Percentiles rank a stretch among this genome's conserved stretches.
phyloP scores from a whole-genome alignment of 1,140 invertebrate genomes.

The Protaetia brevitarsis region DNA sequence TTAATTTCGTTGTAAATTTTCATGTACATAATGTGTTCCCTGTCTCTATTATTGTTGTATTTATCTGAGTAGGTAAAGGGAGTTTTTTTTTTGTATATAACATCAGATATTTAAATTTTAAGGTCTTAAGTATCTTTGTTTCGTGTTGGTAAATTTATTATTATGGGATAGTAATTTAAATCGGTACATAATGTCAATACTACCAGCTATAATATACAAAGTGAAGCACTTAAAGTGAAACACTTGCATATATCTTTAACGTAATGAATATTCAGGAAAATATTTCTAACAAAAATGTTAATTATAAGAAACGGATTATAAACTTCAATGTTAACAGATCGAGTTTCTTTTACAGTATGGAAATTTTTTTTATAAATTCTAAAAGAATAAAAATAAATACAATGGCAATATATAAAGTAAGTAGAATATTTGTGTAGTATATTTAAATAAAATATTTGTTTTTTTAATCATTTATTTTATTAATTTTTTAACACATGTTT shows the following conservation, averaged over 20 bases:
- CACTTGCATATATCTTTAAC: neutral
- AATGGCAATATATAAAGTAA: too few relatives aligned
- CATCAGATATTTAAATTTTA: neutral
- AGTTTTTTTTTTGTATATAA: slow-evolving; percentile 8
- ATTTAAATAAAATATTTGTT: too few relatives aligned
- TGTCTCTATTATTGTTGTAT: neutral
- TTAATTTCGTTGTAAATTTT: neutral
- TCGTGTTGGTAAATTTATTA: neutral
- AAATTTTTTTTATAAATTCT: too few relatives aligned
- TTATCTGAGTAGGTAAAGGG: neutral
- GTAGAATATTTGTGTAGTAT: too few relatives aligned
- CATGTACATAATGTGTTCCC: neutral
- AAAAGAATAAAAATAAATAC: too few relatives aligned
- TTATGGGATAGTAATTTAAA: neutral
- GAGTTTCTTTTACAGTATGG: too few relatives aligned
- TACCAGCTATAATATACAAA: neutral
- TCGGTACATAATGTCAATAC: slow-evolving; percentile 1
- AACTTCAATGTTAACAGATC: too few relatives aligned
- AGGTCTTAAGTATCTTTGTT: neutral
- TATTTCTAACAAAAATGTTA: too few relatives aligned
- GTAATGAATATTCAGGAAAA: neutral
- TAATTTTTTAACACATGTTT: too few relatives aligned
- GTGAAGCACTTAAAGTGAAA: neutral
- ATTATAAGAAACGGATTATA: too few relatives aligned
- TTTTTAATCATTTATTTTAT: too few relatives aligned